Evolutionary conservation across 35 echinoderm and acorn worm genomes (phyloP), one percentile per base, ranked within the genome.

Genomic region (Eucidaris tribuloides): DNA sequence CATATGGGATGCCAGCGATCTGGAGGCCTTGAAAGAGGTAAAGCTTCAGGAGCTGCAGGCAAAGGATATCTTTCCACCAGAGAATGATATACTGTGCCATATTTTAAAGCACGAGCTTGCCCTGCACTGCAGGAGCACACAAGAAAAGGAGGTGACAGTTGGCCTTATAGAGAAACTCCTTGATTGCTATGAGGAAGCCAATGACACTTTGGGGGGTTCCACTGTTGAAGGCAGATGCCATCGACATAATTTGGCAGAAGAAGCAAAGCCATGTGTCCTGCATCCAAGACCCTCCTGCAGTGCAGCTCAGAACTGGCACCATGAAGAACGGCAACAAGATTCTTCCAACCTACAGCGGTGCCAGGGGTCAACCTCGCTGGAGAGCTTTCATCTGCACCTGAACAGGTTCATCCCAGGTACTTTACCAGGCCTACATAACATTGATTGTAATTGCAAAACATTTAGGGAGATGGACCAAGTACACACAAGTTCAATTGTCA

Each of bases 281-380:
- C 56, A 83, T 79, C 70, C 88, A 90, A 54, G 55, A 85, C 30
- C 81, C 82, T 29, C 46, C 49, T 0, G 81, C 70, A 2, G 50
- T 90, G 1, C 68, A 57, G 50, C 59, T 90, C 41, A 35, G 72
- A 62, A 83, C 62, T 34, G 39, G 68, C 28, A 14, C 39, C 1
- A 57, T 63, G 19, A 24, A 28, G 50, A 90, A 79, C 34, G 88
- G 81, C 38, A 62, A 58, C n/a, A n/a, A 19, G 2, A 30, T 42
- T 7, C 79, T 90, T 22, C 65, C 81, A 17, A 48, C 50, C 0
- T 90, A 85, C 33, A 27, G 55, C 2, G 84, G 88, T 64, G 88
- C 68, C 41, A 71, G 45, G 71, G 77, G 27, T 91, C 81, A 19
- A 85, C 88, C 7, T 91, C 82, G 17, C 58, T 91, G 56, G 71